Percentiles rank a stretch among this genome's conserved stretches.
phyloP scores from a whole-genome alignment of 2,113 vertebrate genomes.

The Mesocricetus auratus region DNA sequence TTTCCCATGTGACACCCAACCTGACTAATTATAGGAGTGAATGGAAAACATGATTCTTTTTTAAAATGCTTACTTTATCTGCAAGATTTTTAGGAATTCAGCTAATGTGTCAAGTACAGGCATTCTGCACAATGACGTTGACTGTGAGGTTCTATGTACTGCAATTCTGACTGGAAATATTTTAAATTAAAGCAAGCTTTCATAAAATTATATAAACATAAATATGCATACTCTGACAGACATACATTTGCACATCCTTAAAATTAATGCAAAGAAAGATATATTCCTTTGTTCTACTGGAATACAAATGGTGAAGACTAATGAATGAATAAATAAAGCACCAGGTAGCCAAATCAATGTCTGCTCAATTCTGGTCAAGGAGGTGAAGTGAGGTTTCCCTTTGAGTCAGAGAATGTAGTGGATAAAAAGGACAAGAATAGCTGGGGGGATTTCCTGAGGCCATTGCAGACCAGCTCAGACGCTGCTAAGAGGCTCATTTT shows the following conservation, averaged over 20 bases:
- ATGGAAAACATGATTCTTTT: constrained; percentile 75
- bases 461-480: constrained; percentile 85
- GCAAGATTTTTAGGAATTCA: constrained; percentile 72
- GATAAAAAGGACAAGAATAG: constrained; percentile 88
- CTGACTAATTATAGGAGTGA: constrained; percentile 74
- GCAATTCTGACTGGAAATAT: constrained; percentile 65
- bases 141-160: not conserved
- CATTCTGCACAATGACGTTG: constrained; percentile 46
- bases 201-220: constrained; percentile 67
- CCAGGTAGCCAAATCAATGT: constrained; percentile 63
- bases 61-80: constrained; percentile 69
- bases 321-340: constrained; percentile 78
- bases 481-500: constrained; percentile 86
- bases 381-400: constrained; percentile 86
- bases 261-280: constrained; percentile 76
- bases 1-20: constrained; percentile 71
- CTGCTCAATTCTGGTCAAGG: constrained; percentile 84
- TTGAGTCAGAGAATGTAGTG: constrained; percentile 86
- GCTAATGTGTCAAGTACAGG: constrained; percentile 68
- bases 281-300: constrained; percentile 68
- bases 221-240: constrained; percentile 57
- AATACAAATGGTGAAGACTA: constrained; percentile 77
- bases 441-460: constrained; percentile 90
- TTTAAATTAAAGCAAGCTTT: constrained; percentile 66
- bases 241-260: constrained; percentile 67